Evolutionary conservation across 2,113 vertebrate genomes (phyloP).

Genomic region (Chiloscyllium plagiosum): DNA sequence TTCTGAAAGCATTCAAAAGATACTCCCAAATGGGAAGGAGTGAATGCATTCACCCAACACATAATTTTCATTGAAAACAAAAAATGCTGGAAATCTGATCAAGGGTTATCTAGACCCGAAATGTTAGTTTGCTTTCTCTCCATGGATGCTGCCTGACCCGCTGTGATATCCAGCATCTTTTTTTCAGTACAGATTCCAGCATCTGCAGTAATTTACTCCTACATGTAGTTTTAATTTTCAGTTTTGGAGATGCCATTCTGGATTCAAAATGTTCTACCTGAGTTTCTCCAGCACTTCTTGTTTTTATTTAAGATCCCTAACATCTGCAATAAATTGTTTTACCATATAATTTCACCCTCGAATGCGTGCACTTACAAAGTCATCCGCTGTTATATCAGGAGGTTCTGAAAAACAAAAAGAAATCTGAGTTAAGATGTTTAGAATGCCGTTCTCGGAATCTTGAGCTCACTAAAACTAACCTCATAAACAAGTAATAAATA

Average conservation of each 20-base stretch:
- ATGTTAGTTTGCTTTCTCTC: no score
- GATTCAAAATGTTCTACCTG: no score
- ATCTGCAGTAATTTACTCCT: no score
- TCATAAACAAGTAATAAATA: background rate
- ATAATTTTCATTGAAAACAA: background rate
- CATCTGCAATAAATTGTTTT: no score
- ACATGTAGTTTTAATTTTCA: no score
- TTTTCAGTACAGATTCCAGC: no score
- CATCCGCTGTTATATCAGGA: conserved; percentile 64
- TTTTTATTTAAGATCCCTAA: background rate
- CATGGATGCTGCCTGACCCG: no score
- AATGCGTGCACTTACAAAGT: conserved; percentile 71
- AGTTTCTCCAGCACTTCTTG: background rate
- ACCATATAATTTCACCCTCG: conserved; percentile 32
- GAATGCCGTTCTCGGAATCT: background rate
- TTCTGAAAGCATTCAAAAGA: background rate
- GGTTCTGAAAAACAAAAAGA: conserved; percentile 66
- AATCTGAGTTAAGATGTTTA: background rate
- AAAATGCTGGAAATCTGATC: background rate
- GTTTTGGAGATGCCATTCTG: no score
- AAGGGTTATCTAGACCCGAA: no score
- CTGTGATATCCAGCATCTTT: no score
- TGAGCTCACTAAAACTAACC: background rate
- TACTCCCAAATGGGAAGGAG: no score
- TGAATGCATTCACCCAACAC: no score